These are phyloP conservation scores for Hycleus phaleratus DNA, from an alignment of 1,140 invertebrate species.

Conservation along the genomic window DNA sequence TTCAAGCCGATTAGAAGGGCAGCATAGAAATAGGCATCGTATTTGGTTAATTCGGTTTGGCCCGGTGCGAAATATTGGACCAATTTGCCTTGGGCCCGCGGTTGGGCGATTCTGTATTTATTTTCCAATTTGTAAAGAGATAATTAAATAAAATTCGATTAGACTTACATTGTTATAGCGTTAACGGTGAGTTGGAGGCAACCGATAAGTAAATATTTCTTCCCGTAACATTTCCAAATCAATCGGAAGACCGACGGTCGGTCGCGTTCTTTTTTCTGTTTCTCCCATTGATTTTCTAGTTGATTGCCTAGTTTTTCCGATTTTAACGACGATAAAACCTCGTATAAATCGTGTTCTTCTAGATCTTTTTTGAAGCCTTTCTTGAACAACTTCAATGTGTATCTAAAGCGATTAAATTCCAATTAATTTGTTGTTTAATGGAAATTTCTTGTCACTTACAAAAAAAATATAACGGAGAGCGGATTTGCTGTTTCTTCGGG, in stretches of 20 bases:
- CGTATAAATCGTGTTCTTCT: slow-evolving; percentile 39
- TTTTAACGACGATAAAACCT: slow-evolving; percentile 14
- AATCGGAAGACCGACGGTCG: slow-evolving; percentile 48
- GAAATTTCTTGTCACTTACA: not conserved
- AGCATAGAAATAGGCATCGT: slow-evolving; percentile 59
- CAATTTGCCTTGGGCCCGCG: slow-evolving; percentile 57
- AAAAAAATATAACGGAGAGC: slow-evolving; percentile 1
- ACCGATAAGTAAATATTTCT: slow-evolving; percentile 44
- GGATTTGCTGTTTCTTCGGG: slow-evolving; percentile 1
- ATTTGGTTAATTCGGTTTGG: slow-evolving; percentile 40
- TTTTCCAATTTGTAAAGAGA: not conserved
- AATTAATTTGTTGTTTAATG: not conserved
- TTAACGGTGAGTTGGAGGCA: slow-evolving; percentile 46
- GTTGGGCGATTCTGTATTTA: slow-evolving; percentile 55
- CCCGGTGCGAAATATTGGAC: slow-evolving; percentile 56
- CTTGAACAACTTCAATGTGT: slow-evolving; percentile 17
- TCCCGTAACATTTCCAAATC: slow-evolving; percentile 48
- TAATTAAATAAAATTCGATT: not conserved
- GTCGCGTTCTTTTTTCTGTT: slow-evolving; percentile 21
- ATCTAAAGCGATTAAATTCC: slow-evolving; percentile 6
- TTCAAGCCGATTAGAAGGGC: slow-evolving; percentile 48
- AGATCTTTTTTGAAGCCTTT: slow-evolving; percentile 20
- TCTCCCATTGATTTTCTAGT: slow-evolving; percentile 27
- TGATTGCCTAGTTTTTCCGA: slow-evolving; percentile 18
- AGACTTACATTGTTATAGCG: slow-evolving; percentile 45